phyloP scores from a whole-genome alignment of 2,888 invertebrate species.

The Heliconius charithonia region DNA sequence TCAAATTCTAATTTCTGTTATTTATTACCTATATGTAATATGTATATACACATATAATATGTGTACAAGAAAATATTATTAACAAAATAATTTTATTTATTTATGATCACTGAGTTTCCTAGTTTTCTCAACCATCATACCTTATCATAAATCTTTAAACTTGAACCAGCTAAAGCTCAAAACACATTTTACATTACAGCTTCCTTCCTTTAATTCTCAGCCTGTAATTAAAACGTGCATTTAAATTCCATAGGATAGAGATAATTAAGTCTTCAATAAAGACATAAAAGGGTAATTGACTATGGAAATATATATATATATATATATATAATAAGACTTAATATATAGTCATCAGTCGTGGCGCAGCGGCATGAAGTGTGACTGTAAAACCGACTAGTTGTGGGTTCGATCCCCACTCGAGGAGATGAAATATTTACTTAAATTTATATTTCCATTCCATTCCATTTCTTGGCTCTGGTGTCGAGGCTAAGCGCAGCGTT shows the following conservation, averaged over 20 bases:
- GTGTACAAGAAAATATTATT: background rate
- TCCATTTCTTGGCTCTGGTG: no score
- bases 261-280: conserved; percentile 21
- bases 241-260: conserved; percentile 4
- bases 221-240: conserved; percentile 1
- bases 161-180: conserved; percentile 6
- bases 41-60: background rate
- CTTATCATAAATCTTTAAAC: conserved; percentile 21
- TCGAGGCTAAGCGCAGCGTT: no score
- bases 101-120: background rate
- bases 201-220: conserved; percentile 9
- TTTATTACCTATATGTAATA: background rate
- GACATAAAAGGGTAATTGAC: conserved; percentile 6
- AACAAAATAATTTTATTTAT: background rate
- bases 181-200: conserved; percentile 11
- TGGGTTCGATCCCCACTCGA: no score
- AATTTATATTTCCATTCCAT: no score
- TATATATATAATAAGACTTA: no score
- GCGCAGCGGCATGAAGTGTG: no score
- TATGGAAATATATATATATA: background rate
- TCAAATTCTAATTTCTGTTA: background rate
- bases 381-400: no score
- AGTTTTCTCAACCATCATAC: background rate
- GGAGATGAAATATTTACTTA: no score
- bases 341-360: no score